These are phyloP conservation scores for Idris sp. DNA, from an alignment of 1,140 invertebrate species.

Conservation along the genomic window DNA sequence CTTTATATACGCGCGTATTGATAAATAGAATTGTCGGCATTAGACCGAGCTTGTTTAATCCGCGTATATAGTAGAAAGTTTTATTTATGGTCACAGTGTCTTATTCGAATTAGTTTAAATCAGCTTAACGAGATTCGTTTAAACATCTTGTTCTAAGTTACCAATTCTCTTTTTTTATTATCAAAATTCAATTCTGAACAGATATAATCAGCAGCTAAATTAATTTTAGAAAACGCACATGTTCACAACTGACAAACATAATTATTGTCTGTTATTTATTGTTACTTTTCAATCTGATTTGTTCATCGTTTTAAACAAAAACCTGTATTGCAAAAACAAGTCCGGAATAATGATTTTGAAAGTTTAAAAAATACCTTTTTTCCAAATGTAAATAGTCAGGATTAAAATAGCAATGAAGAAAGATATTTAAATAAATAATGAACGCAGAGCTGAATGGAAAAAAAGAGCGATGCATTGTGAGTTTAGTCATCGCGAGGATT, in stretches of 20 bases:
- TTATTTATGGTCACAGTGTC: constrained; percentile 47
- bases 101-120: constrained; percentile 49
- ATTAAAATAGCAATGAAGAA: constrained; percentile 43
- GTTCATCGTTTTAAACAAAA: too few species aligned
- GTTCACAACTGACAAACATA: too few species aligned
- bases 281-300: too few species aligned
- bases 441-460: constrained; percentile 16
- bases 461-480: constrained; percentile 35
- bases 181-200: too few species aligned
- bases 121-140: constrained; percentile 44
- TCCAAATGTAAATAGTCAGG: constrained; percentile 7
- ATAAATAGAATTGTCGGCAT: constrained; percentile 52
- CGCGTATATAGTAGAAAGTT: constrained; percentile 51
- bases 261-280: too few species aligned
- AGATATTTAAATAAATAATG: constrained; percentile 50
- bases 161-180: too few species aligned
- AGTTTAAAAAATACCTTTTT: constrained; percentile 12
- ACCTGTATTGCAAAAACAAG: too few species aligned
- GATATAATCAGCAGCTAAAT: too few species aligned
- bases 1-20: constrained; percentile 40
- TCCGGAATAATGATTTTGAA: background rate
- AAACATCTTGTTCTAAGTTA: constrained; percentile 1
- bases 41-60: constrained; percentile 40
- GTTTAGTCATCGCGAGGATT: constrained; percentile 53
- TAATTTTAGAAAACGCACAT: too few species aligned